phyloP scores from a whole-genome alignment of 2,113 vertebrate genomes.

The Etheostoma spectabile region DNA sequence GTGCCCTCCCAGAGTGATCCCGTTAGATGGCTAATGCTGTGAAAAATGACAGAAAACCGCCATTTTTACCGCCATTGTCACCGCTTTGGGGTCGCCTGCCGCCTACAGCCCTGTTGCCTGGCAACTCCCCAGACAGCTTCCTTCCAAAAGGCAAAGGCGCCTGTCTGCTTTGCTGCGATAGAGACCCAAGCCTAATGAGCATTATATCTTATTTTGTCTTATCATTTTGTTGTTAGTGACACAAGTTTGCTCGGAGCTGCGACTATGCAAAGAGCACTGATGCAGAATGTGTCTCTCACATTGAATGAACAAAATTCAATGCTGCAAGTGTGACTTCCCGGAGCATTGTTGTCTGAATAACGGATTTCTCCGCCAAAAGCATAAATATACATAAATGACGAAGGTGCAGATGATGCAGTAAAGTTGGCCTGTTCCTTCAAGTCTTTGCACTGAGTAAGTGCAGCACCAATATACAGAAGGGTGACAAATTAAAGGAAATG shows the following conservation, averaged over 20 bases:
- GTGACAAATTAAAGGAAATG: neutral
- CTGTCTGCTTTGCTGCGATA: constrained; percentile 68
- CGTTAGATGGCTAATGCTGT: constrained; percentile 82
- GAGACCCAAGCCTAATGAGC: constrained; percentile 67
- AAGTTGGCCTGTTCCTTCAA: constrained; percentile 11
- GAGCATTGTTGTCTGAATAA: constrained; percentile 49
- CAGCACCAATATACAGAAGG: neutral
- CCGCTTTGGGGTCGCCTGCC: constrained; percentile 62
- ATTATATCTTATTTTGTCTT: constrained; percentile 74
- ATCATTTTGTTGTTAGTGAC: constrained; percentile 71
- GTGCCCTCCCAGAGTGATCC: constrained; percentile 76
- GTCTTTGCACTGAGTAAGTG: neutral
- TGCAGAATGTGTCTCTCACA: constrained; percentile 58
- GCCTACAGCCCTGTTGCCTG: constrained; percentile 77
- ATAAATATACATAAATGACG: constrained; percentile 40
- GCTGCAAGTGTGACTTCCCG: constrained; percentile 46
- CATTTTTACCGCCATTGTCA: constrained; percentile 58
- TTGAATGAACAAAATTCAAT: constrained; percentile 57
- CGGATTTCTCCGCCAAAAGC: constrained; percentile 33
- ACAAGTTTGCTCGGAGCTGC: constrained; percentile 66
- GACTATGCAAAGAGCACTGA: constrained; percentile 46
- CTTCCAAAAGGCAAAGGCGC: constrained; percentile 57
- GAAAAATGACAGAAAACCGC: constrained; percentile 80
- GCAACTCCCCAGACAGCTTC: constrained; percentile 81
- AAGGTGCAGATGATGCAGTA: constrained; percentile 21